Base-by-base conservation (phyloP, 1,140 invertebrate species). In the Agrilus planipennis region DNA sequence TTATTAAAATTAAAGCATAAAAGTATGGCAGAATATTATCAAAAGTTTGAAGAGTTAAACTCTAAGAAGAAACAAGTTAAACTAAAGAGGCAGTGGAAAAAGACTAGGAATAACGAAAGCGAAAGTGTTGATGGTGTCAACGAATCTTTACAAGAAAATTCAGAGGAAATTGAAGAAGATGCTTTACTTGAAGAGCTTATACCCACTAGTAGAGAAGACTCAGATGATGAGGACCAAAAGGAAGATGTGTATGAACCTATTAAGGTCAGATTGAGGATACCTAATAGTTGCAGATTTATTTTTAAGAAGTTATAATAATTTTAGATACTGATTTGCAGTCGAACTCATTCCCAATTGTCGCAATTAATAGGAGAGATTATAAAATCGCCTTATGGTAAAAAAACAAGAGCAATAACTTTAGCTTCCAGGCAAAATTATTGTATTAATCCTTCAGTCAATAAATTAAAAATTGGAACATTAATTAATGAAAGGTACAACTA, bases 311-410 rank as follows among this genome's bases (percentile, higher is more conserved):
- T 25, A 25, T 25, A 6, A 25, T 29, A 4, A 44, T 72, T 72
- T 4, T 67, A 94, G 79, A 84, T 97, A 45, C 90, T 83, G 54
- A 95, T 89, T 65, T 92, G 89, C 53, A 95, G 90, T 46, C 73
- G 94, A 60, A 98, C 94, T 20, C 93, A 99, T 68, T 96, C 92
- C 6, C 94, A 99, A 60, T 63, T 99, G 17, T 76, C 84, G 2
- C 94, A 99, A 62, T 92, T 97, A 71, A 76, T 96, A 18, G 72
- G 77, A 36, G 94, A 98, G 72, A 70, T 99, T 0, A 79, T 85
- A 46, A 81, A 80, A 55, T 95, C 87, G 49, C 71, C 76, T 5
- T 94, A 84, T 65, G 70, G 68, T 19, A 63, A 79, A 25, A 62
- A 77, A 45, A 67, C 84, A 14, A 73, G 84, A 44, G 74, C 91